Conservation (phyloP, 1,140 invertebrate species). For the Drosophila pseudoananassae region DNA sequence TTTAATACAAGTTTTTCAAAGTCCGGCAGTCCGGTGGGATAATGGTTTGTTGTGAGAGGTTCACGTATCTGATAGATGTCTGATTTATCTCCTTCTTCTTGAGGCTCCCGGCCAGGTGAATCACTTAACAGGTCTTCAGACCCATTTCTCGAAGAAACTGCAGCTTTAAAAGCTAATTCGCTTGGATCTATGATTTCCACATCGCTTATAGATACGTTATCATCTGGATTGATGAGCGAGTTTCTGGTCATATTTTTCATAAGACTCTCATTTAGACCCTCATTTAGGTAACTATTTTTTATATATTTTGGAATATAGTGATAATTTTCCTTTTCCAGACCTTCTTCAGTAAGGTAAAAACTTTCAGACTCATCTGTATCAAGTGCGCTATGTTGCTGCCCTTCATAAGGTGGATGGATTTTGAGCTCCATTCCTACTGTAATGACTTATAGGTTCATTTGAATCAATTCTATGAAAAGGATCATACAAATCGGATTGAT, state of each 20-base stretch:
- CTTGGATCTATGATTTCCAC: not conserved
- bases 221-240: not conserved
- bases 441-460: not conserved
- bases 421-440: no score
- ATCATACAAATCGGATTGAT: not conserved
- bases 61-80: not conserved
- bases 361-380: no score
- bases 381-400: no score
- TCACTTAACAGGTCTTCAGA: not conserved
- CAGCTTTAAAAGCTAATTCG: not conserved
- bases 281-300: not conserved
- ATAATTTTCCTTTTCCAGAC: no score
- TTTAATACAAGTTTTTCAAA: conserved; percentile 16
- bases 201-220: not conserved
- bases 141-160: not conserved
- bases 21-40: not conserved
- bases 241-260: not conserved
- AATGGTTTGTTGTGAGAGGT: not conserved
- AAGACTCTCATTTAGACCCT: not conserved
- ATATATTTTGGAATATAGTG: no score
- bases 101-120: not conserved
- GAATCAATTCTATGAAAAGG: not conserved
- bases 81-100: not conserved
- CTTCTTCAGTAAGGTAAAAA: no score
- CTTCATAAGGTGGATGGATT: no score